phyloP scores from a whole-genome alignment of 35 echinoderm and acorn worm species.

The Holothuria glaberrima region DNA sequence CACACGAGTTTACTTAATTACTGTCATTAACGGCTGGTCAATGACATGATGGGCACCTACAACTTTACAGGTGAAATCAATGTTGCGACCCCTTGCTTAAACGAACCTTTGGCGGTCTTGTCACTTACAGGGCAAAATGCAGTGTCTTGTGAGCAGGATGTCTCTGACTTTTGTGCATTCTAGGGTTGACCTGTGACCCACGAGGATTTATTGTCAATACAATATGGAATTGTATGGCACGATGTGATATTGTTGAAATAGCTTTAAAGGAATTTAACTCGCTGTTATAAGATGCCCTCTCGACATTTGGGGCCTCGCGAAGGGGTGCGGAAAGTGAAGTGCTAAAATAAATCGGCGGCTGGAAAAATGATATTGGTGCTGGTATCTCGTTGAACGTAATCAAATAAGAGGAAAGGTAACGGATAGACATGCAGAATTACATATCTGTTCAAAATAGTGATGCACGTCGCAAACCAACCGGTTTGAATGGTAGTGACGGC shows the following conservation, averaged over 20 bases:
- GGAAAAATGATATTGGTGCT: constrained; percentile 41
- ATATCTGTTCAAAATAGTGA: no score
- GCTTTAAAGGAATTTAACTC: constrained; percentile 38
- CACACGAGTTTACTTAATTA: no score
- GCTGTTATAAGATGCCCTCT: constrained; percentile 28
- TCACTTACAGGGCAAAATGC: no score
- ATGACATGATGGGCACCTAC: no score
- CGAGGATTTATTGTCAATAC: constrained; percentile 47
- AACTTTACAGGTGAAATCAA: no score
- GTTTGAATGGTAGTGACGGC: no score
- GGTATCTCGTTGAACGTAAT: background rate
- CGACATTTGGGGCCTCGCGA: constrained; percentile 34
- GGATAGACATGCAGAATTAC: no score
- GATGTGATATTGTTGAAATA: constrained; percentile 32
- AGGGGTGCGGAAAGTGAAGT: constrained; percentile 16
- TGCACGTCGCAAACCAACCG: no score
- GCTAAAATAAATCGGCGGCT: constrained; percentile 20
- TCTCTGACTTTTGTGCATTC: constrained; percentile 45
- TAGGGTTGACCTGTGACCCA: constrained; percentile 23
- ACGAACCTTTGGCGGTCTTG: no score
- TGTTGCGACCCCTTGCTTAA: no score
- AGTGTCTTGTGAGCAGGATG: background rate
- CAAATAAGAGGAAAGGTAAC: background rate
- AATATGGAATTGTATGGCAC: constrained; percentile 42
- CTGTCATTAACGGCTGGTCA: no score